phyloP scores from a whole-genome alignment of 2,797 vertebrate genomes.

The Galago senegalensis region DNA sequence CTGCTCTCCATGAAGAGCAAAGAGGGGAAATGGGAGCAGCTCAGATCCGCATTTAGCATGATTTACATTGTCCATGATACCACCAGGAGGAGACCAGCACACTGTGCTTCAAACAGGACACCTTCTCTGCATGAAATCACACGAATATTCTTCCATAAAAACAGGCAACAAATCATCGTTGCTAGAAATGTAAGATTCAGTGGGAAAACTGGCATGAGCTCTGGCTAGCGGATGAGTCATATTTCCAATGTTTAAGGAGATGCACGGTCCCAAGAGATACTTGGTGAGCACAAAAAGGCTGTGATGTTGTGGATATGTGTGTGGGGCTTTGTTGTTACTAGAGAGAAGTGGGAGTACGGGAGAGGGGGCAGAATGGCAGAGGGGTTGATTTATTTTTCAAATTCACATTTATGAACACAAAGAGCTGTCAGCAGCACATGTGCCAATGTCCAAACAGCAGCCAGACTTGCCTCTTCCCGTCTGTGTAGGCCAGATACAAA shows the following conservation, averaged over 20 bases:
- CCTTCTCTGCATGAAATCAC: background rate
- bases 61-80: constrained; percentile 4
- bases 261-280: background rate
- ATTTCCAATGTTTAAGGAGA: constrained; percentile 57
- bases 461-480: constrained; percentile 69
- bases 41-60: background rate
- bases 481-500: constrained; percentile 71
- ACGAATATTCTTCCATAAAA: background rate
- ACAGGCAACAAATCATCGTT: background rate
- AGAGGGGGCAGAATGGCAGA: background rate
- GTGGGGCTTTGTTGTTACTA: background rate
- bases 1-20: constrained; percentile 36
- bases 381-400: constrained; percentile 69
- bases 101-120: background rate
- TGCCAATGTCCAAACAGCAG: constrained; percentile 66
- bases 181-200: background rate
- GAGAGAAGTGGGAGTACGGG: background rate
- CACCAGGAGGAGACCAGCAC: background rate
- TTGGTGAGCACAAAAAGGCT: constrained; percentile 8
- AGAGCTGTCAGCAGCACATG: constrained; percentile 73
- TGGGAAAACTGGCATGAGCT: background rate
- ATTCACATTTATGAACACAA: constrained; percentile 75
- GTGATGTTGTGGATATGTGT: background rate
- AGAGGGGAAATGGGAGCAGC: background rate
- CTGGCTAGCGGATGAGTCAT: background rate